Evolutionary conservation across 2,888 invertebrate species (phyloP), one percentile per base, ranked within the genome.

Genomic region (Agonopterix subpropinquella): DNA sequence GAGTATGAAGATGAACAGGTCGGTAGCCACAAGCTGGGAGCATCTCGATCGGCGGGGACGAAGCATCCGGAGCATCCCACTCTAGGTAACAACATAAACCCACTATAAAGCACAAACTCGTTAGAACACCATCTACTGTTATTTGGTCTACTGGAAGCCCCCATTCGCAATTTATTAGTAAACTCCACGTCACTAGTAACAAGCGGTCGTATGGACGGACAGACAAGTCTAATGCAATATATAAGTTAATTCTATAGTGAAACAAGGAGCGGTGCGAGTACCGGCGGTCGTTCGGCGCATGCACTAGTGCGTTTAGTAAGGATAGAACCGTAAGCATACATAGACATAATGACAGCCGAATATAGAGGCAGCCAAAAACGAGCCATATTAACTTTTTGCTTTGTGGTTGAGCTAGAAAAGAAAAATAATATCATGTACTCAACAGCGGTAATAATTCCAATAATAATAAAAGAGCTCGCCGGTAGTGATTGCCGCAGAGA

Each of bases 351-450:
- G 81, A 87, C 85, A 87, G 84, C 84, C 86, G 86, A 69, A 85
- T 73, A 86, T 80, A 84, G 80, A 85, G 82, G 80, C 86, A 84
- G 84, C 85, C 86, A 84, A 86, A 80, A 79, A 87, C 86, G 86
- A 87, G 87, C 87, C 86, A 86, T 81, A 80, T 80, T 75, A 83
- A 86, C 80, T 83, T 77, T 86, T 86, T 85, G 87, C 81, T 76
- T 81, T 86, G 87, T 76, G 81, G 80, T 78, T 77, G 85, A 68
- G 87, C 87, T 87, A 87, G 84, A 88, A 86, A 75, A 82, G 75
- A 82, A 84, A 81, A 62, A 80, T 72, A 73, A 78, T 57, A 70
- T 78, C 67, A 83, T 80, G 77, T 82, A 80, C 73, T 80, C 65
- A 71, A 76, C 68, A 72, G 75, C 71, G 62, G 61, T 65, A 65